A percentile compares a stretch with the other conserved stretches of the same genome.
Conservation (phyloP, 2,888 invertebrate species). For the Lymantria monacha region DNA sequence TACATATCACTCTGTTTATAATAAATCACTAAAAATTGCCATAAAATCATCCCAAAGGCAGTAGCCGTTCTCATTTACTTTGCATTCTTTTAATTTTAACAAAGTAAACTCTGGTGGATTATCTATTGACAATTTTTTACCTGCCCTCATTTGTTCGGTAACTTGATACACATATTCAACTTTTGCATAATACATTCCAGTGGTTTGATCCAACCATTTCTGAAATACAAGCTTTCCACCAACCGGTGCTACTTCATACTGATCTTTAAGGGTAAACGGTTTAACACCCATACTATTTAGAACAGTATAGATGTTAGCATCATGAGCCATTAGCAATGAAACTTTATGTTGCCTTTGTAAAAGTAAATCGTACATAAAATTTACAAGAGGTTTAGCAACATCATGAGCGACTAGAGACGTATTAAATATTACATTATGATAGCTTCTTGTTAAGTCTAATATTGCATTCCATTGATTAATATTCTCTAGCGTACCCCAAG, state of each 20-base stretch:
- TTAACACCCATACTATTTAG: constrained; percentile 53
- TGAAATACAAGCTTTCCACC: constrained; percentile 71
- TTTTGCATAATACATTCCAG: constrained; percentile 45
- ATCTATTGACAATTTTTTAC: constrained; percentile 39
- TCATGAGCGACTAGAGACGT: constrained; percentile 60
- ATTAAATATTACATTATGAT: constrained; percentile 65
- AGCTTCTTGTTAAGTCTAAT: constrained; percentile 48
- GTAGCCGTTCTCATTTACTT: constrained; percentile 46
- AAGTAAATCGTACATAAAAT: constrained; percentile 51
- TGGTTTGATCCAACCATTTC: constrained; percentile 51
- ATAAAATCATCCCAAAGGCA: constrained; percentile 62
- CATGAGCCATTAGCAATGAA: constrained; percentile 65
- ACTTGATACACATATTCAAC: constrained; percentile 64
- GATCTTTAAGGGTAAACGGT: constrained; percentile 46
- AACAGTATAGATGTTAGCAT: constrained; percentile 65
- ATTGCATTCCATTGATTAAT: constrained; percentile 48
- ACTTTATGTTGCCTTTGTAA: constrained; percentile 42
- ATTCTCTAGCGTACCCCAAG: constrained; percentile 57
- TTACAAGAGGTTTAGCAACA: constrained; percentile 53
- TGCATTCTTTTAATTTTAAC: constrained; percentile 54
- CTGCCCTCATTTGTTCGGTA: constrained; percentile 54
- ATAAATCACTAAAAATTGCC: constrained; percentile 19
- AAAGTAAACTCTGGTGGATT: constrained; percentile 51
- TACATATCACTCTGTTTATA: background rate
- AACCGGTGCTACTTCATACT: constrained; percentile 54